A percentile compares a stretch with the other conserved stretches of the same genome.
These are phyloP conservation scores for Epizoanthus illoricatus DNA, from an alignment of 92 coral and sea anemone species.

Conservation along the genomic window DNA sequence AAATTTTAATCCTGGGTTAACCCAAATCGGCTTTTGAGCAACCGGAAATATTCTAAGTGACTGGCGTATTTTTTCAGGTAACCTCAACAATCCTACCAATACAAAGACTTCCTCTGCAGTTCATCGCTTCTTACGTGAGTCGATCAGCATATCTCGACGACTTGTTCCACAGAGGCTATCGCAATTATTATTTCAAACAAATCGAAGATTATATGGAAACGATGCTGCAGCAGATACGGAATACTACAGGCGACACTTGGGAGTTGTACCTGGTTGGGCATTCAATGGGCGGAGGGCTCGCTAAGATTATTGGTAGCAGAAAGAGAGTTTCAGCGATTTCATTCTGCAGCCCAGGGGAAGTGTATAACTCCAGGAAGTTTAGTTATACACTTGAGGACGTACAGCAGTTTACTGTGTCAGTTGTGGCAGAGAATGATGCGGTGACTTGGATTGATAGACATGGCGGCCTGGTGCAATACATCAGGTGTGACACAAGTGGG, in stretches of 20 bases:
- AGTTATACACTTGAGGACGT: constrained; percentile 53
- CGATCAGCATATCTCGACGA: constrained; percentile 53
- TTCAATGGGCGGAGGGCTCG: constrained; percentile 74
- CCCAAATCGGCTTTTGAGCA: too few relatives aligned
- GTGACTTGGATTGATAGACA: constrained; percentile 72
- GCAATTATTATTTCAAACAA: constrained; percentile 41
- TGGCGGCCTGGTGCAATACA: constrained; percentile 74
- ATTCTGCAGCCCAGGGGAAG: constrained; percentile 71
- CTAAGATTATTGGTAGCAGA: constrained; percentile 71
- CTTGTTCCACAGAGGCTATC: constrained; percentile 47
- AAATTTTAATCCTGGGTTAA: too few relatives aligned
- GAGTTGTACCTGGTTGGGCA: constrained; percentile 61
- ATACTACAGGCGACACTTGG: constrained; percentile 32
- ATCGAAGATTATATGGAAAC: constrained; percentile 50
- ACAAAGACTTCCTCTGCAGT: constrained; percentile 49
- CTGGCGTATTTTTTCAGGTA: constrained; percentile 1
- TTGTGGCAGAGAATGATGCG: constrained; percentile 60
- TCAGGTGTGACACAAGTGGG: constrained; percentile 47
- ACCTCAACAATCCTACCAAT: constrained; percentile 62
- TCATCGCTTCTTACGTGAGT: constrained; percentile 57
- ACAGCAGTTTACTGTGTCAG: constrained; percentile 65
- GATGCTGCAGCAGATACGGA: constrained; percentile 9
- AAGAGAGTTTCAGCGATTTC: constrained; percentile 49
- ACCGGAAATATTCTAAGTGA: too few relatives aligned
- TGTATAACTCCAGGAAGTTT: constrained; percentile 60